A percentile compares a stretch with the other conserved stretches of the same genome.
Conservation (phyloP, 2,888 invertebrate species). For the Folsomia manolachei region DNA sequence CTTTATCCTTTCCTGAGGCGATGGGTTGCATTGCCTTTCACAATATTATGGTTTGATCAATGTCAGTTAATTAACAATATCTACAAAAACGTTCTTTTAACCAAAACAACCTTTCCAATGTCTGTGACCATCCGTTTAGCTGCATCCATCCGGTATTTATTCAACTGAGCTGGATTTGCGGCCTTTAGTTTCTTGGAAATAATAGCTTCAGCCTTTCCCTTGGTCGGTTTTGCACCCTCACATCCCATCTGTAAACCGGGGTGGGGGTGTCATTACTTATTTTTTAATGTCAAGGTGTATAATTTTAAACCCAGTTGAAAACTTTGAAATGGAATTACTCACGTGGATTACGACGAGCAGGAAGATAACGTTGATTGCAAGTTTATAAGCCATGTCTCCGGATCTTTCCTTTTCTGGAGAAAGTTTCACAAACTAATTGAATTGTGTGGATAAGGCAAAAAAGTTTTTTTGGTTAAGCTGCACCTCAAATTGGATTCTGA, state of each 20-base stretch:
- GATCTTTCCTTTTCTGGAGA: background rate
- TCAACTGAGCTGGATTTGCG: constrained; percentile 28
- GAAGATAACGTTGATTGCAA: background rate
- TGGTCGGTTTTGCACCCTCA: constrained; percentile 1
- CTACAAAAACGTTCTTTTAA: too few species aligned
- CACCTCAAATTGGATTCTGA: background rate
- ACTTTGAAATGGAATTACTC: background rate
- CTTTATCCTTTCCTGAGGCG: constrained; percentile 10
- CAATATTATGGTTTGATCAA: too few species aligned
- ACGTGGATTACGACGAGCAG: background rate
- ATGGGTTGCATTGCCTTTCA: background rate
- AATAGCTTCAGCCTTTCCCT: constrained; percentile 9
- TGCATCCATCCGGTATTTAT: constrained; percentile 34
- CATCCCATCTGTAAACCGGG: background rate
- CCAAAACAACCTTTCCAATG: background rate
- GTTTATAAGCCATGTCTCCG: background rate
- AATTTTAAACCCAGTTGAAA: too few species aligned
- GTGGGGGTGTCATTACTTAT: background rate
- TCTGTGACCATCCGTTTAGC: constrained; percentile 18
- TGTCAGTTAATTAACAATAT: too few species aligned
- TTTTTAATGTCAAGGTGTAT: too few species aligned
- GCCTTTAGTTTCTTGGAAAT: constrained; percentile 12
- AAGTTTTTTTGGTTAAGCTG: too few species aligned
- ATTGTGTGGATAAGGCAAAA: too few species aligned
- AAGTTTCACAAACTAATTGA: background rate